Base-by-base conservation (phyloP, 2,113 vertebrate genomes). In the Coryphaenoides rupestris region DNA sequence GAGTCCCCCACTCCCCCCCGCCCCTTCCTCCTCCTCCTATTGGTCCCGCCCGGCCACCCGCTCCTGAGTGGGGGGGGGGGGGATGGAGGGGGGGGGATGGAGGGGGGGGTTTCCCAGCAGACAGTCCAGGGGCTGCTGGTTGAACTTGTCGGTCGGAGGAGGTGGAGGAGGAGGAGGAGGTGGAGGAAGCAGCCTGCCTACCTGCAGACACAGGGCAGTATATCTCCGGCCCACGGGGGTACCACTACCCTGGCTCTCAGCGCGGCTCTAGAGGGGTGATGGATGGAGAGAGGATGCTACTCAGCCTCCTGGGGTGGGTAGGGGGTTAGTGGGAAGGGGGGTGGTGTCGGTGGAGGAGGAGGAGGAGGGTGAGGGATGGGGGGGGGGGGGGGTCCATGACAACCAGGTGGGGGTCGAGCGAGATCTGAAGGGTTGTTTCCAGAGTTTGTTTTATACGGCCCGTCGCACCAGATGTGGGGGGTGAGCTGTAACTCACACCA, bases 121-220 rank as follows among this genome's bases (percentile, higher is more conserved):
- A 60, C 33, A 62, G 23, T 76, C 73, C 78, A 2, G 12, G 60
- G 23, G 77, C 60, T 68, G 77, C 60, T 68, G 73, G 55, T 74
- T 66, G 70, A 70, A 71, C n/a, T 75, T 85, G 80, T 82, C 78
- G 79, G 68, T n/a, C n/a, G n/a, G n/a, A n/a, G n/a, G n/a, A n/a
- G n/a, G n/a, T n/a, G n/a, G n/a, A n/a, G n/a, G n/a, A n/a, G n/a
- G n/a, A n/a, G n/a, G n/a, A n/a, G n/a, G n/a, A n/a, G n/a, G n/a
- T 81, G 69, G 75, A 84, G 86, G 86, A 87, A 88, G 77, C 58
- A 49, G 76, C 64, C 79, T 81, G 65, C 72, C 80, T 55, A 47
- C 66, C 63, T 73, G 73, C 52, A 61, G 49, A 22, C 72, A 55
- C 58, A 21, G 49, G 57, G 79, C 79, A 66, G 81, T 87, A 88